These are phyloP conservation scores for Nibea albiflora DNA, from an alignment of 2,113 vertebrate species.

Conservation along the genomic window DNA sequence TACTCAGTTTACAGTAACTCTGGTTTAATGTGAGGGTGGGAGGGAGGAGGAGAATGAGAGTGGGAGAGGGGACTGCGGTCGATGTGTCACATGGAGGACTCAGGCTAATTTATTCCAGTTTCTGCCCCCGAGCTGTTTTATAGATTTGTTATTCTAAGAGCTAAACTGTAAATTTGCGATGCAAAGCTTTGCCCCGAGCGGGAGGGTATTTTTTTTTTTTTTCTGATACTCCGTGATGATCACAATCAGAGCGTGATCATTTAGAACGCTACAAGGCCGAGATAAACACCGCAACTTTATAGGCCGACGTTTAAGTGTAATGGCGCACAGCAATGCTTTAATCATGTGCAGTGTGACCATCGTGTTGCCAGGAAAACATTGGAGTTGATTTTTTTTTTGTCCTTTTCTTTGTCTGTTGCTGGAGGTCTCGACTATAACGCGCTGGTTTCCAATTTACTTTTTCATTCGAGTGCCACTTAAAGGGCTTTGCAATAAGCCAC, in stretches of 20 bases:
- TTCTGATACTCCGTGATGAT: conserved; percentile 6
- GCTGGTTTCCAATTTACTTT: not conserved
- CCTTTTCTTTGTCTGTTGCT: conserved; percentile 7
- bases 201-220: not conserved
- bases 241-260: conserved; percentile 47
- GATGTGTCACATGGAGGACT: conserved; percentile 61
- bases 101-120: conserved; percentile 57
- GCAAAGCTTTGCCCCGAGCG: not conserved
- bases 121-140: conserved; percentile 52
- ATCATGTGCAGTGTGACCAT: conserved; percentile 37
- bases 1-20: conserved; percentile 76
- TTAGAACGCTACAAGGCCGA: conserved; percentile 32
- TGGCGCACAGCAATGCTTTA: conserved; percentile 40
- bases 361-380: conserved; percentile 47
- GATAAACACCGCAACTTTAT: conserved; percentile 33
- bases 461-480: conserved; percentile 3
- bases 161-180: conserved; percentile 36
- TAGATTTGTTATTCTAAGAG: conserved; percentile 62
- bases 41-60: not conserved
- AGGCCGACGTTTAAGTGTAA: conserved; percentile 36
- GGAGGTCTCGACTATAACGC: not conserved
- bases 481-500: not conserved
- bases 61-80: conserved; percentile 55
- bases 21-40: conserved; percentile 64
- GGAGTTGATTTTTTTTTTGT: conserved; percentile 36